Evolutionary conservation across 92 coral and sea anemone genomes (phyloP).

Genomic region (Palythoa grandis): DNA sequence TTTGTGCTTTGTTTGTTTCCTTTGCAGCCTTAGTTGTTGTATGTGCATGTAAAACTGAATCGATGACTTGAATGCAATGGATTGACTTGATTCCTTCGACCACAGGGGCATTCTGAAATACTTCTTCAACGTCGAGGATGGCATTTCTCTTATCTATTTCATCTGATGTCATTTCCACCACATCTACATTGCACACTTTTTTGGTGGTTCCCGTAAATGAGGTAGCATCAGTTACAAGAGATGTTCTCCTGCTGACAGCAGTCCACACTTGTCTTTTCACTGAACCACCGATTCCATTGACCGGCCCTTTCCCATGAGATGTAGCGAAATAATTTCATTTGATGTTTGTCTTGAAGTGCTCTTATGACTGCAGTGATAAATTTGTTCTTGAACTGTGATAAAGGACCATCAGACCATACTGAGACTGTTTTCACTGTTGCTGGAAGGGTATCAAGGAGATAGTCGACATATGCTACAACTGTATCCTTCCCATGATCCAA

Average conservation of each 20-base stretch:
- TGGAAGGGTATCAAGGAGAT: constrained; percentile 53
- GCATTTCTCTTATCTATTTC: constrained; percentile 21
- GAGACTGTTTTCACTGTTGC: constrained; percentile 50
- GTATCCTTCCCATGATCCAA: constrained; percentile 60
- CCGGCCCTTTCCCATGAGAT: constrained; percentile 59
- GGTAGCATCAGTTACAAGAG: constrained; percentile 44
- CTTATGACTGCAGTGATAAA: constrained; percentile 49
- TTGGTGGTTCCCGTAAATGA: constrained; percentile 44
- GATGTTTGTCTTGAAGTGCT: constrained; percentile 54
- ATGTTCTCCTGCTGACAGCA: constrained; percentile 43
- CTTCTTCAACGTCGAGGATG: constrained; percentile 11
- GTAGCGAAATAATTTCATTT: constrained; percentile 52
- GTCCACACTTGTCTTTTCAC: constrained; percentile 57
- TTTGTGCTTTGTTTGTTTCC: constrained; percentile 51
- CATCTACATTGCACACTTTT: constrained; percentile 46
- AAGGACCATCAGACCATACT: constrained; percentile 61
- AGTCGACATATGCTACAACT: constrained; percentile 54
- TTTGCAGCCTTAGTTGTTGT: constrained; percentile 38
- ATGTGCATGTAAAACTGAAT: constrained; percentile 43
- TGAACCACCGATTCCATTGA: constrained; percentile 52
- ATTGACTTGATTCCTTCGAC: constrained; percentile 29
- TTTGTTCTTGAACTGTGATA: constrained; percentile 61
- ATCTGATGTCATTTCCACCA: constrained; percentile 45
- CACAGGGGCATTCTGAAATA: constrained; percentile 25
- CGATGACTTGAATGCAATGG: constrained; percentile 44